phyloP scores from a whole-genome alignment of 92 coral and sea anemone species.

The Epizoanthus ramosus region DNA sequence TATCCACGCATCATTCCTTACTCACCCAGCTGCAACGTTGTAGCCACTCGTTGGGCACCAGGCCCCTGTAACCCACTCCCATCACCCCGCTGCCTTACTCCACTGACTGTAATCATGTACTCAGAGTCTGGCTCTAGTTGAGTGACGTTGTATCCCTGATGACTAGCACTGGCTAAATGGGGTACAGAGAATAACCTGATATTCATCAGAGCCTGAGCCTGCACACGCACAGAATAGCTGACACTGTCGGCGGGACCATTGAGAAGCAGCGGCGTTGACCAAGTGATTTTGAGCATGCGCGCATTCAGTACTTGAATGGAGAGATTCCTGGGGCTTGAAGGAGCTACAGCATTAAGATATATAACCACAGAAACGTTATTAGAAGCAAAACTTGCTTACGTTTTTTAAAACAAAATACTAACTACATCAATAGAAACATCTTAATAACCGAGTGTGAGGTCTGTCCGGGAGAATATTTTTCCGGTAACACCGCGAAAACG shows the following conservation, averaged over 20 bases:
- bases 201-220: slow-evolving; percentile 45
- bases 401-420: not conserved
- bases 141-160: slow-evolving; percentile 49
- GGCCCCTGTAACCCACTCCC: slow-evolving; percentile 70
- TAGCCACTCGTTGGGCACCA: slow-evolving; percentile 36
- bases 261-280: slow-evolving; percentile 72
- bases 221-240: slow-evolving; percentile 59
- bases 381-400: no score
- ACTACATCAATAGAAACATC: no score
- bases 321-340: slow-evolving; percentile 69
- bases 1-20: no score
- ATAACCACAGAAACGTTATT: not conserved
- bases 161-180: slow-evolving; percentile 43
- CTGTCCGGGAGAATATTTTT: no score
- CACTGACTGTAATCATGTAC: slow-evolving; percentile 67
- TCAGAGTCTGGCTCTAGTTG: slow-evolving; percentile 62
- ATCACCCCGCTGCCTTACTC: slow-evolving; percentile 66
- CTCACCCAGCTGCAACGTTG: slow-evolving; percentile 83
- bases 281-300: slow-evolving; percentile 49
- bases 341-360: slow-evolving; percentile 47
- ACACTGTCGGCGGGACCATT: slow-evolving; percentile 70
- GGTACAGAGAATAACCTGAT: slow-evolving; percentile 41
- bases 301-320: slow-evolving; percentile 50
- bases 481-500: no score
- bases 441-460: no score